phyloP scores from a whole-genome alignment of 2,797 vertebrate species.

The Platalea minor region DNA sequence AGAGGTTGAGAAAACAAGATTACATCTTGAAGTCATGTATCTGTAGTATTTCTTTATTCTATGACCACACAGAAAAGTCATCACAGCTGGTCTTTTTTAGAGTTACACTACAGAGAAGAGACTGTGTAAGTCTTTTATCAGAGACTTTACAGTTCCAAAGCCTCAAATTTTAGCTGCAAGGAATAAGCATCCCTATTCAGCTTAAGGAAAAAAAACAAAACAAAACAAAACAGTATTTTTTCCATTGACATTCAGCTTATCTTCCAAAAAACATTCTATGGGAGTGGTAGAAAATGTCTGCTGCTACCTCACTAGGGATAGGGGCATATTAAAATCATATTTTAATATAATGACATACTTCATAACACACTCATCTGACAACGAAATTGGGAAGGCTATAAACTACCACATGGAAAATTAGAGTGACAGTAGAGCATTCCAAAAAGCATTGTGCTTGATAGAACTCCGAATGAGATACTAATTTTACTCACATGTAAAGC shows the following conservation, averaged over 20 bases:
- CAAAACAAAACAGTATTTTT: neutral
- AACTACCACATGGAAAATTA: neutral
- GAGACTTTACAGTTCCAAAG: neutral
- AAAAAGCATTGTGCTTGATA: neutral
- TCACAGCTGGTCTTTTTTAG: conserved; percentile 10
- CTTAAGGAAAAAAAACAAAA: neutral
- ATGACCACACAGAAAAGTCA: conserved; percentile 14
- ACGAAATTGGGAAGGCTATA: neutral
- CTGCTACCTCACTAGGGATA: neutral
- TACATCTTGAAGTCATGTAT: conserved; percentile 31
- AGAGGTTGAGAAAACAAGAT: conserved; percentile 35
- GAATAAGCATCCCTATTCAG: neutral
- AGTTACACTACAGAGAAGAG: neutral
- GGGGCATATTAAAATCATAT: neutral
- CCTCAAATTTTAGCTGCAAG: neutral
- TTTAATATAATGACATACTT: neutral
- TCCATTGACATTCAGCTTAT: neutral
- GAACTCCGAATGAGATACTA: neutral
- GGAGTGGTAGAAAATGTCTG: neutral
- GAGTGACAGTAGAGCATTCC: neutral
- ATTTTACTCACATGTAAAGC: neutral
- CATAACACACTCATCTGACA: neutral
- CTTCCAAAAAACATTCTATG: neutral
- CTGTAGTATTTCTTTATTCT: conserved; percentile 36
- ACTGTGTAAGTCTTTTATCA: neutral